phyloP scores from a whole-genome alignment of 2,888 invertebrate genomes.

The Thera obeliscata region DNA sequence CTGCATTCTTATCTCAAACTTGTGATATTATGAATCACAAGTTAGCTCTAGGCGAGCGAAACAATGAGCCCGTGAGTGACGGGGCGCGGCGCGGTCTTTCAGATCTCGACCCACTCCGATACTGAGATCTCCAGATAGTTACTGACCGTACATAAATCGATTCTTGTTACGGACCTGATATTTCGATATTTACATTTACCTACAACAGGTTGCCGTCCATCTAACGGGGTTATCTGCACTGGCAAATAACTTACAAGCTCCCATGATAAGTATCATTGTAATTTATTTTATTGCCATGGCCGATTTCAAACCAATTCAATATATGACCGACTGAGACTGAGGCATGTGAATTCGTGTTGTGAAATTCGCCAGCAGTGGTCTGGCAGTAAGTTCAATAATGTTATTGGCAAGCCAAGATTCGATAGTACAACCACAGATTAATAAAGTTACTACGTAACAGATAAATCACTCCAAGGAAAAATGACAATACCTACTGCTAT shows the following conservation, averaged over 20 bases:
- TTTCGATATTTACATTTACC: slow-evolving; percentile 71
- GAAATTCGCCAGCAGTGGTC: slow-evolving; percentile 36
- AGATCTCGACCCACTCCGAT: slow-evolving; percentile 71
- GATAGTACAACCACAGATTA: slow-evolving; percentile 33
- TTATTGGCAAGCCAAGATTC: slow-evolving; percentile 32
- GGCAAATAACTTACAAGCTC: slow-evolving; percentile 56
- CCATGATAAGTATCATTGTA: slow-evolving; percentile 50
- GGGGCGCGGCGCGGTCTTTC: slow-evolving; percentile 73
- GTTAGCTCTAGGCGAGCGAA: slow-evolving; percentile 62
- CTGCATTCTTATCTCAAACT: slow-evolving; percentile 76
- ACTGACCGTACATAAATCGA: slow-evolving; percentile 76
- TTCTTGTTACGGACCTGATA: slow-evolving; percentile 73
- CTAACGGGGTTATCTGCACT: slow-evolving; percentile 69
- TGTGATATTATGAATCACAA: slow-evolving; percentile 77
- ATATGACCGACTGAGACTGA: slow-evolving; percentile 38
- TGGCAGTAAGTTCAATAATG: slow-evolving; percentile 37
- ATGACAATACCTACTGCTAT: no score
- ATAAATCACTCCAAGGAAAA: no score
- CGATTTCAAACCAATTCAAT: slow-evolving; percentile 42
- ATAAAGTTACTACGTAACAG: no score
- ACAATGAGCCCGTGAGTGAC: slow-evolving; percentile 77
- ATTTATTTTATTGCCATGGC: slow-evolving; percentile 53
- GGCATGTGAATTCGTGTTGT: slow-evolving; percentile 39
- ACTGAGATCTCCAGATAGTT: slow-evolving; percentile 67
- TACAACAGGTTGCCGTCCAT: slow-evolving; percentile 67